phyloP scores from a whole-genome alignment of 2,888 invertebrate species.

The Sarcophaga caerulescens region DNA sequence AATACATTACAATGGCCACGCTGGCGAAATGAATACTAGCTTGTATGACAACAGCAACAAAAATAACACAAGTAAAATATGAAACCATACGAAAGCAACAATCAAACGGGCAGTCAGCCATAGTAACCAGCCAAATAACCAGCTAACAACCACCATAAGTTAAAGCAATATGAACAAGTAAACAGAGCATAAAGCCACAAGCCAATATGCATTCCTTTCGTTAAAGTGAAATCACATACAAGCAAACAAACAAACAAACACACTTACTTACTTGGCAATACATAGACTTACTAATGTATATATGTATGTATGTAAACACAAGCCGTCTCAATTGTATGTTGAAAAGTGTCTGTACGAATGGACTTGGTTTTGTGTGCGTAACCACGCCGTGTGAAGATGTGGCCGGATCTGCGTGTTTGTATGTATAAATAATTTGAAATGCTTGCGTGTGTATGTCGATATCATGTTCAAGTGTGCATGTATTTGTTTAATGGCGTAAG shows the following conservation, averaged over 20 bases:
- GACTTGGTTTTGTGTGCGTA: not conserved
- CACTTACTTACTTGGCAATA: not conserved
- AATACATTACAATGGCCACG: conserved; percentile 7
- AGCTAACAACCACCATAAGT: conserved; percentile 24
- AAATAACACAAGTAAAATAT: not conserved
- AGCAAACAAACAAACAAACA: not conserved
- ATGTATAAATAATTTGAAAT: not conserved
- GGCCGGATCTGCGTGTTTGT: not conserved
- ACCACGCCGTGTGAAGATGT: not conserved
- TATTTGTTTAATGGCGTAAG: conserved; percentile 26
- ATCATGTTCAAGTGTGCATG: not conserved
- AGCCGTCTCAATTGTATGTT: not conserved
- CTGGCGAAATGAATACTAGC: conserved; percentile 4
- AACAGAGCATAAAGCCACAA: conserved; percentile 63
- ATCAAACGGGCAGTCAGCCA: conserved; percentile 3
- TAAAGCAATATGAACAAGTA: conserved; percentile 44
- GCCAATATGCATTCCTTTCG: conserved; percentile 60
- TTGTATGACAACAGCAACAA: not conserved
- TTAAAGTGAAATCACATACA: conserved; percentile 37
- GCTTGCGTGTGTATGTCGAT: not conserved
- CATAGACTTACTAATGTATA: not conserved
- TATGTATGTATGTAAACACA: not conserved
- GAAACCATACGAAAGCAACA: conserved; percentile 5
- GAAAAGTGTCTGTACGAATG: not conserved
- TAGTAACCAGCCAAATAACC: not conserved